Evolutionary conservation across 2,113 vertebrate species (phyloP), one percentile per base, ranked within the genome.

Genomic region (Sinosuthora webbiana): DNA sequence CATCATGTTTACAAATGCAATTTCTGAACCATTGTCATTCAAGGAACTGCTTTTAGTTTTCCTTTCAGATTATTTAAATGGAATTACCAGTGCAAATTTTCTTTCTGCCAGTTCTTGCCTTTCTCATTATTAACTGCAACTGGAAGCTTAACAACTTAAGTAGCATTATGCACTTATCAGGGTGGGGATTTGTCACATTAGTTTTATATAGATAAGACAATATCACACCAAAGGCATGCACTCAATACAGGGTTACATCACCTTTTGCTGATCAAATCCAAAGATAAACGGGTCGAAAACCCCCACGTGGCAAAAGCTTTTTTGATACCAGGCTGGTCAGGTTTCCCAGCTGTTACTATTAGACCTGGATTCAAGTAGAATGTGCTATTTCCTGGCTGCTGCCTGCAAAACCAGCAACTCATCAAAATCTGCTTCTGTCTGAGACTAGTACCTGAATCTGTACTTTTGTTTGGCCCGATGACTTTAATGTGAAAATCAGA

Each of bases 201-300:
- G 52, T 76, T 95, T 93, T 80, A 83, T 41, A 68, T 11, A 33
- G 78, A 59, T 67, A 41, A 93, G 56, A 63, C 31, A 79, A 68
- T 52, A 90, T 41, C 74, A 75, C 21, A 65, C 28, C 77, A 75
- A 77, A 86, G 57, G 27, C n/a, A 60, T 20, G 13, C 13, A 45
- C 33, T 31, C 55, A 45, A 4, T 27, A 27, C 28, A 67, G 14
- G 8, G 24, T 53, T 74, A 41, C 27, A 52, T 44, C 1, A 3
- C 13, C 44, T 94, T 59, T 31, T 65, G 18, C 17, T 67, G n/a
- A 52, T 20, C n/a, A 93, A 77, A 89, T 44, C 2, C 35, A 49
- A 74, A 78, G 28, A 7, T 23, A 86, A 90, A 80, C 13, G 81
- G 30, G 27, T 12, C 2, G 9, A 78, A 76, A 69, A 44, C 10